Percentiles rank a stretch among this genome's conserved stretches.
phyloP scores from a whole-genome alignment of 2,113 vertebrate species.

The Hoplias malabaricus region DNA sequence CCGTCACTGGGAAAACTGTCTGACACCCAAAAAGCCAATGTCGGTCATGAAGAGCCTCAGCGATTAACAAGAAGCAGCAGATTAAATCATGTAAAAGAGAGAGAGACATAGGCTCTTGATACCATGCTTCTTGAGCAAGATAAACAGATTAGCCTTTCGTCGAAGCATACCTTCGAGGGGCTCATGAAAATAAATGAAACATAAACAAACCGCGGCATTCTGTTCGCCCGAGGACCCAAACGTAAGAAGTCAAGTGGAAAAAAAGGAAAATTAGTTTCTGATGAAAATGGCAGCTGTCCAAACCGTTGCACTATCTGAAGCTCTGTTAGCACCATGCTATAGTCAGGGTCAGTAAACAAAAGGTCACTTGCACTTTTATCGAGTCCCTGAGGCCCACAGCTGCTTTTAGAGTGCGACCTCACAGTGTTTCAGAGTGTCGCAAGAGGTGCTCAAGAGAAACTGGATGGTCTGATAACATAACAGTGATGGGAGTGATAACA shows the following conservation, averaged over 20 bases:
- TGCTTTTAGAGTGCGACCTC: neutral
- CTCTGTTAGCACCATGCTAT: constrained; percentile 47
- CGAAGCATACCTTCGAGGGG: neutral
- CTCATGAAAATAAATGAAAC: constrained; percentile 38
- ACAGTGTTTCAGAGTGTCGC: neutral
- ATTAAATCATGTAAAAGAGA: constrained; percentile 5
- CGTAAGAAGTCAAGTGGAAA: constrained; percentile 33
- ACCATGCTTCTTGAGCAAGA: neutral
- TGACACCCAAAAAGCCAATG: neutral
- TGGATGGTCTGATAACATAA: neutral
- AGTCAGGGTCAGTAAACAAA: constrained; percentile 47
- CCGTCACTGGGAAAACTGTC: neutral
- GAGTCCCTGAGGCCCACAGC: constrained; percentile 10
- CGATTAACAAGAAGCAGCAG: neutral
- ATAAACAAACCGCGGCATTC: constrained; percentile 21
- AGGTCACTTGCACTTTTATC: constrained; percentile 28
- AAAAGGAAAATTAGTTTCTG: constrained; percentile 47
- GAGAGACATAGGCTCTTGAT: neutral
- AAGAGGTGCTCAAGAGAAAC: neutral
- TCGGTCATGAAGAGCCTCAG: neutral
- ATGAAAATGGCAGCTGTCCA: constrained; percentile 57
- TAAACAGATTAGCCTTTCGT: constrained; percentile 30
- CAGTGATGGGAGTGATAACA: neutral
- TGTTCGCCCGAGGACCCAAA: neutral
- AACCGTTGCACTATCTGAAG: constrained; percentile 37